Conservation (phyloP, 2,113 vertebrate genomes). For the Cathartes aura region DNA sequence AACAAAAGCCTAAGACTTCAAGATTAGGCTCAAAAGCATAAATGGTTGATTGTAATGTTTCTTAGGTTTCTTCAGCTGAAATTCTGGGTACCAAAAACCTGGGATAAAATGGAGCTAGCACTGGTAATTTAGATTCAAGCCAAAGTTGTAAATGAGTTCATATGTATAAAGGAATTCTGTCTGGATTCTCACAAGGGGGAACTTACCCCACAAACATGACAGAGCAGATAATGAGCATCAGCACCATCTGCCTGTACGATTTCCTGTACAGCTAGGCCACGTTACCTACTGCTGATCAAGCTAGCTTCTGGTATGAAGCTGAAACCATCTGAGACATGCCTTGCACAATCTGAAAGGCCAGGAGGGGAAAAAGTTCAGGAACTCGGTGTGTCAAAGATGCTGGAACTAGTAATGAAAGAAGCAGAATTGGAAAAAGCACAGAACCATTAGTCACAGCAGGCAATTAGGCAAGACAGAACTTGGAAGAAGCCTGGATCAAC, state of each 20-base stretch:
- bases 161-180: neutral
- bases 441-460: neutral
- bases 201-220: rapidly evolving
- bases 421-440: neutral
- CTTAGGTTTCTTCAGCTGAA: neutral
- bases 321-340: neutral
- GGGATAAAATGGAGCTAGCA: neutral
- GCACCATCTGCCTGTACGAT: rapidly evolving
- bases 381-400: neutral
- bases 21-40: neutral
- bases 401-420: neutral
- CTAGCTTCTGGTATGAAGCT: neutral
- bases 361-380: neutral
- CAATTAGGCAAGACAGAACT: conserved; percentile 29
- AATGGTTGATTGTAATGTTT: neutral
- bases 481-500: conserved; percentile 4
- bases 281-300: neutral
- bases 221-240: neutral
- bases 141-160: neutral
- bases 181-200: neutral
- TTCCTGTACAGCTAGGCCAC: neutral
- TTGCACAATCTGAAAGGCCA: neutral
- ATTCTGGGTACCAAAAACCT: neutral
- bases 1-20: neutral
- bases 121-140: neutral